Evolutionary conservation across 2,797 vertebrate species (phyloP), one percentile per base, ranked within the genome.

Genomic region (Podargus strigoides): DNA sequence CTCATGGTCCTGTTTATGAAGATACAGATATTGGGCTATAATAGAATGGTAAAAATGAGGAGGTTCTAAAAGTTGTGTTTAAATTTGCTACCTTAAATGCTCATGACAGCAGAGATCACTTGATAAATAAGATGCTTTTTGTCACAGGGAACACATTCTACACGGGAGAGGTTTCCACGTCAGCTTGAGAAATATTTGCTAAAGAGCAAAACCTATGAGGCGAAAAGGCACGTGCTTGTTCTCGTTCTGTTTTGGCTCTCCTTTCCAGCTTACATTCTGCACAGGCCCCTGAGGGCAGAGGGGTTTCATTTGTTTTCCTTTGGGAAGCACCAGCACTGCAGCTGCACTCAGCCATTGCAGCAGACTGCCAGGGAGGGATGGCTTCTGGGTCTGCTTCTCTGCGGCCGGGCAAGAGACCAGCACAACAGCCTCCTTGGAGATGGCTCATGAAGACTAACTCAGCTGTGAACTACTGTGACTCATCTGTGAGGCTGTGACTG

Each of bases 231-330:
- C 67, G 49, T 10, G 27, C 42, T 67, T 66, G 34, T 85, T 42
- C 47, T 77, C 0, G 0, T 8, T 60, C 42, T 73, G 21, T 14
- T 87, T 50, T 32, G 23, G 8, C 4, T 30, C 17, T 47, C 21
- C 14, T 62, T 67, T 27, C 41, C 49, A 67, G 42, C 39, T 82
- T 56, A 36, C 36, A 28, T 28, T 32, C 50, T 27, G 21, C 24
- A 21, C 34, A 39, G 24, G 41, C 12, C 18, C 26, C 32, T 0
- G 1, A 8, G 28, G 21, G 27, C 1, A 0, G 34, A n/a, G 30
- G 0, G 2, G 41, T 46, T 52, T 56, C 5, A 1, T 26, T 44
- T 15, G 6, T 47, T 75, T 58, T 68, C 34, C 23, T 47, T 30
- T 42, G 44, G 56, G 44, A 52, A 79, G 32, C 1, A 0, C 62